These are phyloP conservation scores for Acanthaster planci DNA, from an alignment of 35 echinoderm and acorn worm genomes.

Conservation along the genomic window DNA sequence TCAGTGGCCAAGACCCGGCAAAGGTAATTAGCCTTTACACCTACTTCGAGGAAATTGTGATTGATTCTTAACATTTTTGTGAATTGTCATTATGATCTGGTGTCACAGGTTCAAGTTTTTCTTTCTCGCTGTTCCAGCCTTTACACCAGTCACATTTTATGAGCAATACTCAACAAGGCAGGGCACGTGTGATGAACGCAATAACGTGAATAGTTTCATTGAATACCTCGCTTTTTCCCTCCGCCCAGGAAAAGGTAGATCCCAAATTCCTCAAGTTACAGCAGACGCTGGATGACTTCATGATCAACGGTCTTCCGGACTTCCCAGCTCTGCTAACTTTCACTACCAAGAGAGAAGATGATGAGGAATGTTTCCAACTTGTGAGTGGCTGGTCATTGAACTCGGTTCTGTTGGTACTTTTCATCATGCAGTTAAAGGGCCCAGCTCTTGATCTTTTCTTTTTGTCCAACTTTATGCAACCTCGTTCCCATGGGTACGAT, in stretches of 20 bases:
- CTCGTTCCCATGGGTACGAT: no score
- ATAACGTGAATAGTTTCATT: no score
- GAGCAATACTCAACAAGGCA: no score
- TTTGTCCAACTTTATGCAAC: no score
- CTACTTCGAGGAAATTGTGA: no score
- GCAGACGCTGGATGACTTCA: constrained; percentile 47
- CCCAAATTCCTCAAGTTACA: constrained; percentile 45
- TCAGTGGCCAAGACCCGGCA: neutral
- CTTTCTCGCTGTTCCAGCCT: no score
- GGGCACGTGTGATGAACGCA: no score
- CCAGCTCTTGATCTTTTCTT: neutral
- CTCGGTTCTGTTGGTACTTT: no score
- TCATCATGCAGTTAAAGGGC: neutral
- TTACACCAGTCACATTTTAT: no score
- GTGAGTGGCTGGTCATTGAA: neutral
- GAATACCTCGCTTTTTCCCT: neutral
- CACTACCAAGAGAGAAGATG: constrained; percentile 32
- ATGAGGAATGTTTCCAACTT: constrained; percentile 31
- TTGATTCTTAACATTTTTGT: no score
- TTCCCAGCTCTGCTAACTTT: constrained; percentile 44
- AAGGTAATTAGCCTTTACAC: neutral
- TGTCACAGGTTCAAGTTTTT: no score
- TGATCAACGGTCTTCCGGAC: constrained; percentile 48
- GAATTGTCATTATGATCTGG: no score
- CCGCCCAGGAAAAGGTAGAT: constrained; percentile 36